Evolutionary conservation across 2,888 invertebrate species (phyloP).

Genomic region (Timema podura): DNA sequence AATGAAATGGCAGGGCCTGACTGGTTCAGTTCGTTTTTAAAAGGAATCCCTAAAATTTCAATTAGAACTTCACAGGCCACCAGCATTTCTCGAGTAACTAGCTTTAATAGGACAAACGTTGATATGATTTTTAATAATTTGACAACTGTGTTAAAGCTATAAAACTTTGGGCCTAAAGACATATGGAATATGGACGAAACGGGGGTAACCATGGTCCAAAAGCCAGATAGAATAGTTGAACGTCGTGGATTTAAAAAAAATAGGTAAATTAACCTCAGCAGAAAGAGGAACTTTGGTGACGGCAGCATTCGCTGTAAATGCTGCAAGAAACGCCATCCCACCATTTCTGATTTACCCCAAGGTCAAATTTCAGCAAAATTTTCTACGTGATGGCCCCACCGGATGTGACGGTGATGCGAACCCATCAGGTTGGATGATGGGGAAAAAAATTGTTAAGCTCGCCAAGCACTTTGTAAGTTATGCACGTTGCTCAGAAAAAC

Average conservation of each 20-base stretch:
- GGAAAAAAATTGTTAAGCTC: neutral
- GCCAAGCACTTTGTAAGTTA: constrained; percentile 10
- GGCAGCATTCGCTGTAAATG: too few species aligned
- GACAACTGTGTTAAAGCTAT: constrained; percentile 12
- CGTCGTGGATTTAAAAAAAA: constrained; percentile 8
- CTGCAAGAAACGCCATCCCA: too few species aligned
- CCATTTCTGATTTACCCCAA: neutral
- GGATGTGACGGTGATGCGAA: constrained; percentile 9
- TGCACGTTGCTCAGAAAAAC: neutral
- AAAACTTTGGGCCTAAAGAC: constrained; percentile 1
- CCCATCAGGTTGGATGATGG: constrained; percentile 10
- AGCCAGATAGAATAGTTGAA: constrained; percentile 9
- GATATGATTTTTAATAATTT: constrained; percentile 48
- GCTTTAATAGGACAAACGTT: constrained; percentile 40
- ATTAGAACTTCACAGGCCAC: constrained; percentile 37
- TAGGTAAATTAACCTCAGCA: too few species aligned
- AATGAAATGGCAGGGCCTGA: constrained; percentile 37
- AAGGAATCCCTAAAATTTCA: constrained; percentile 35
- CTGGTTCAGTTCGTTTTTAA: constrained; percentile 38
- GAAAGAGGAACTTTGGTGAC: too few species aligned
- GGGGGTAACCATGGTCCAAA: constrained; percentile 14
- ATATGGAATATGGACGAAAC: constrained; percentile 21
- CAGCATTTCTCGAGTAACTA: constrained; percentile 35
- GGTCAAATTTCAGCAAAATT: neutral
- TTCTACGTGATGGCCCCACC: neutral